Evolutionary conservation across 2,888 invertebrate genomes (phyloP).

Genomic region (Sesia bembeciformis): DNA sequence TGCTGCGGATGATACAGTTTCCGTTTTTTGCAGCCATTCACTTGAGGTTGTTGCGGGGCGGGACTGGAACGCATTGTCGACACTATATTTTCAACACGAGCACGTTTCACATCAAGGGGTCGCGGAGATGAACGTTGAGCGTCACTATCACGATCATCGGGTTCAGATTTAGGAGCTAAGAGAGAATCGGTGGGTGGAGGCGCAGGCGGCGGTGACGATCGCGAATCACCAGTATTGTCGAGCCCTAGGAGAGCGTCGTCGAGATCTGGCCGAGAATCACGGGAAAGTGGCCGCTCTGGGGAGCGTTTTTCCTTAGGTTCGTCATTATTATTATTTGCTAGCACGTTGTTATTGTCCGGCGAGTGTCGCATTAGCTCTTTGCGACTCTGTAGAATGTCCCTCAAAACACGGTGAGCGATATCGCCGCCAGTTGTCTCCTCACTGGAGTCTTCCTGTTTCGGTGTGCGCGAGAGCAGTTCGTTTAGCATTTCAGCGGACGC

Average conservation of each 20-base stretch:
- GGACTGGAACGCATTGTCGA: slow-evolving; percentile 94
- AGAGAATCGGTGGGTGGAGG: slow-evolving; percentile 70
- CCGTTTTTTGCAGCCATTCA: slow-evolving; percentile 95
- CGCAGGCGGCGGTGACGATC: slow-evolving; percentile 71
- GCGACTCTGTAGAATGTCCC: slow-evolving; percentile 91
- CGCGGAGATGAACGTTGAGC: slow-evolving; percentile 72
- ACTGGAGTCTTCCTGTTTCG: slow-evolving; percentile 78
- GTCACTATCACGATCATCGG: slow-evolving; percentile 76
- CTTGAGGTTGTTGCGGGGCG: slow-evolving; percentile 81
- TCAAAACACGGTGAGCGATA: slow-evolving; percentile 88
- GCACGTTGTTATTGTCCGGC: slow-evolving; percentile 74
- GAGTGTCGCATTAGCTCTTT: slow-evolving; percentile 83
- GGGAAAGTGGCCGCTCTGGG: slow-evolving; percentile 77
- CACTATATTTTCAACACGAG: slow-evolving; percentile 95
- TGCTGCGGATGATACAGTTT: slow-evolving; percentile 97
- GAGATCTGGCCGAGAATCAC: slow-evolving; percentile 76
- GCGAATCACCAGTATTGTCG: slow-evolving; percentile 68
- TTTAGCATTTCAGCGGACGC: slow-evolving; percentile 93
- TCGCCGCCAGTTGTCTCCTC: slow-evolving; percentile 69
- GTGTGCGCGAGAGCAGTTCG: slow-evolving; percentile 89
- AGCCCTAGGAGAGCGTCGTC: slow-evolving; percentile 77
- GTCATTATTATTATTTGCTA: slow-evolving; percentile 72
- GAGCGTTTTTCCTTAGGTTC: slow-evolving; percentile 69
- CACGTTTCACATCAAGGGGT: slow-evolving; percentile 90
- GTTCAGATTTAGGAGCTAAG: slow-evolving; percentile 78